Percentiles rank a stretch among this genome's conserved stretches.
These are phyloP conservation scores for Sebastes dallii DNA, from an alignment of 2,797 vertebrate species.

Conservation along the genomic window DNA sequence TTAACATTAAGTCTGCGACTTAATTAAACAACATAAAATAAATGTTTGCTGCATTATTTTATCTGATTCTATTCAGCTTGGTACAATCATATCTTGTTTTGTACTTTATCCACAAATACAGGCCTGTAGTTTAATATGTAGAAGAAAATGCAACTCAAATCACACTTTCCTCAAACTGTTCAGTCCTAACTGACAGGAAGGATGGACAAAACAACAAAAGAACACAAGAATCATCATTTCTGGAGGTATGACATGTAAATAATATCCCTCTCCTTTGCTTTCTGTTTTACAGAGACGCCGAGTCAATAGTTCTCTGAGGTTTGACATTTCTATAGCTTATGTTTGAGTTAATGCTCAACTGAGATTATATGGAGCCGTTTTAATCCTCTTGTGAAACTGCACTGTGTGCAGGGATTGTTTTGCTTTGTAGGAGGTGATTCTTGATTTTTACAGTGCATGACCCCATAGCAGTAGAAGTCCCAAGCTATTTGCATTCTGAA, in stretches of 20 bases:
- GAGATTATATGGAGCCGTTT: constrained; percentile 4
- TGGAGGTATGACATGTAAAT: background rate
- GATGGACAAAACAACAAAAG: background rate
- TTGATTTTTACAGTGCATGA: constrained; percentile 15
- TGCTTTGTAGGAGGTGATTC: background rate
- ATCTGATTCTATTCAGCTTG: background rate
- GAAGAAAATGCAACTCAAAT: background rate
- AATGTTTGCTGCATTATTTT: background rate
- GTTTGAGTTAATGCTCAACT: background rate
- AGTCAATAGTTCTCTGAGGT: background rate
- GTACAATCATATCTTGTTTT: background rate
- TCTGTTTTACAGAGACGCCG: background rate
- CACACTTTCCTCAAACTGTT: background rate
- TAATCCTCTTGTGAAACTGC: constrained; percentile 7
- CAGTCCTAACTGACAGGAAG: background rate
- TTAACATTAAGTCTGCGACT: background rate
- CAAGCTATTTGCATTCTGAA: constrained; percentile 38
- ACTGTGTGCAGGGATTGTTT: constrained; percentile 12
- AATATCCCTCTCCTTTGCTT: background rate
- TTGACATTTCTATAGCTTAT: background rate
- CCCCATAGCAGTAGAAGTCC: constrained; percentile 21
- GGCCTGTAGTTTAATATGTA: background rate
- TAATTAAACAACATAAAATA: background rate
- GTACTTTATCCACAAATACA: background rate
- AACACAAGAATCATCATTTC: background rate